Percentiles rank a stretch among this genome's conserved stretches.
Conservation (phyloP, 1,140 invertebrate genomes). For the Aphelenchoides avenae region DNA sequence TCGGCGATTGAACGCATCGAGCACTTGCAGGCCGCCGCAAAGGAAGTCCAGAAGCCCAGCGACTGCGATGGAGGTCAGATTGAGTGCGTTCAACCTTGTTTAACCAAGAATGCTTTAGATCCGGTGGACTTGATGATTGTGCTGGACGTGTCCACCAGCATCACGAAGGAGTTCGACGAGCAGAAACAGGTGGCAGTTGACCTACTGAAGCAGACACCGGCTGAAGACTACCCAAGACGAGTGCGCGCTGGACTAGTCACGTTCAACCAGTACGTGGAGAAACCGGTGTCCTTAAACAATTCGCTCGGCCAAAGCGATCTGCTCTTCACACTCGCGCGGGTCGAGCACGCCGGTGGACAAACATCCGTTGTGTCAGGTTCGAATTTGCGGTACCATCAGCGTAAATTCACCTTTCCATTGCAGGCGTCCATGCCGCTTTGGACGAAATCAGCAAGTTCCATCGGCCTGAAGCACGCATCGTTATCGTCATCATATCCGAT, state of each 20-base stretch:
- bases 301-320: too few species aligned
- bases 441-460: slow-evolving; percentile 17
- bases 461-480: slow-evolving; percentile 22
- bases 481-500: slow-evolving; percentile 46
- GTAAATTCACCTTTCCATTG: too few species aligned
- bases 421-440: slow-evolving; percentile 23
- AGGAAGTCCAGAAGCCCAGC: slow-evolving; percentile 7
- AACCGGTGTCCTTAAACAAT: too few species aligned
- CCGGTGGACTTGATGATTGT: slow-evolving; percentile 19
- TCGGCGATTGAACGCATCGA: slow-evolving; percentile 27
- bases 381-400: too few species aligned
- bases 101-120: slow-evolving; percentile 7
- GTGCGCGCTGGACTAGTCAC: too few species aligned
- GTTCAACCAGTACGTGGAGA: too few species aligned
- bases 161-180: slow-evolving; percentile 8
- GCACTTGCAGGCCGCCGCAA: slow-evolving; percentile 24
- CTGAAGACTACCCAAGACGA: slow-evolving; percentile 12
- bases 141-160: not conserved
- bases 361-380: too few species aligned
- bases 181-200: slow-evolving; percentile 18
- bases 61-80: slow-evolving; percentile 8
- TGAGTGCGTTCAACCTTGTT: not conserved
- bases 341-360: slow-evolving; percentile 35
- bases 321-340: slow-evolving; percentile 37
- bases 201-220: slow-evolving; percentile 8